A percentile compares a stretch with the other conserved stretches of the same genome.
These are phyloP conservation scores for Fragum whitleyi DNA, from an alignment of 2,888 invertebrate species.

Conservation along the genomic window DNA sequence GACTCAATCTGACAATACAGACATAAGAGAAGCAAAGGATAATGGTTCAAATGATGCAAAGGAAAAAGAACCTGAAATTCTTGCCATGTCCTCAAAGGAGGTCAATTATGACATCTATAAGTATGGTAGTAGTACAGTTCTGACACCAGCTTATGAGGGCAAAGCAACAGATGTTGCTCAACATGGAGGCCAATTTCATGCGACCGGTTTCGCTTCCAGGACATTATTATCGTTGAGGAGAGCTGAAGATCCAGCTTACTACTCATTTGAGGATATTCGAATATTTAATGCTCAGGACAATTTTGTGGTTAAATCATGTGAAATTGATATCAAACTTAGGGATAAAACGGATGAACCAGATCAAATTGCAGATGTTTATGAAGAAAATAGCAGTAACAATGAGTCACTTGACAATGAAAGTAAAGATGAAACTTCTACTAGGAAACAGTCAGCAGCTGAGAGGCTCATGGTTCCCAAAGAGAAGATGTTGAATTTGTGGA, in stretches of 20 bases:
- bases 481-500: slow-evolving; percentile 37
- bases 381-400: neutral
- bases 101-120: neutral
- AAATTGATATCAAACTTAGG: slow-evolving; percentile 51
- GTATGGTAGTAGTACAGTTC: slow-evolving; percentile 22
- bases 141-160: slow-evolving; percentile 23
- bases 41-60: neutral
- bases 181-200: neutral
- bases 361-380: neutral
- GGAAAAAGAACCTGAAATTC: neutral
- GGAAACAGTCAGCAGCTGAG: slow-evolving; percentile 2
- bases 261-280: slow-evolving; percentile 59
- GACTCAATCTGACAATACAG: no score
- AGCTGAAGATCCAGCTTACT: slow-evolving; percentile 36
- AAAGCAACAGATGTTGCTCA: neutral
- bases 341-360: neutral
- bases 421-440: neutral
- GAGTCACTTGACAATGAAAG: neutral
- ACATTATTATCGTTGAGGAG: slow-evolving; percentile 68
- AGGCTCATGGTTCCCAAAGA: slow-evolving; percentile 32
- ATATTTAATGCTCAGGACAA: slow-evolving; percentile 74
- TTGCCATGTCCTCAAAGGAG: no score
- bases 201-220: slow-evolving; percentile 60
- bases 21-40: neutral
- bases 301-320: slow-evolving; percentile 73